These are phyloP conservation scores for Neodiprion fabricii DNA, from an alignment of 1,140 invertebrate species.

Conservation along the genomic window DNA sequence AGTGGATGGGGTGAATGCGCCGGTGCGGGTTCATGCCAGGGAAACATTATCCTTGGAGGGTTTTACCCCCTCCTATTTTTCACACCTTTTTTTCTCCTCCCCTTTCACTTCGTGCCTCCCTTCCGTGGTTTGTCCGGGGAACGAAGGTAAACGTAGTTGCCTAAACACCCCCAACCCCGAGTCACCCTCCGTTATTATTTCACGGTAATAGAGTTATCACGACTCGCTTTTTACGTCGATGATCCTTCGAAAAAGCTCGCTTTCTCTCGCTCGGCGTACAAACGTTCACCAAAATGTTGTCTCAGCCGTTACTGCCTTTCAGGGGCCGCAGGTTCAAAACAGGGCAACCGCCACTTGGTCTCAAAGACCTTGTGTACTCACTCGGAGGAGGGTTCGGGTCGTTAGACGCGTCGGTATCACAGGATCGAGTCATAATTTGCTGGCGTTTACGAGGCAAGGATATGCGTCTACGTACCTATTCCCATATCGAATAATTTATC, in stretches of 20 bases:
- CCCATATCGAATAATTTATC: background rate
- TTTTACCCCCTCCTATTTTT: background rate
- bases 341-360: background rate
- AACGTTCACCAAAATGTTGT: background rate
- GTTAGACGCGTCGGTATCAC: background rate
- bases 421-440: background rate
- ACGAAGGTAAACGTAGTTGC: background rate
- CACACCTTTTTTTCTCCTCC: background rate
- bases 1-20: background rate
- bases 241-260: background rate
- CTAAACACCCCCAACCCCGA: background rate
- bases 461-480: too few relatives aligned
- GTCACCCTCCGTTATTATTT: background rate
- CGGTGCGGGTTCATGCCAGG: background rate
- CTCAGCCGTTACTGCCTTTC: background rate
- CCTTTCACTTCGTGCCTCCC: background rate
- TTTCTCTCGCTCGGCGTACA: background rate
- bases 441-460: background rate
- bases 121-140: background rate
- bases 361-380: too few relatives aligned
- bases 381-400: background rate
- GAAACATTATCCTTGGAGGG: background rate
- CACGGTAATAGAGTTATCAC: background rate
- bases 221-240: background rate
- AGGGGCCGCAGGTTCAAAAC: background rate